Conservation (phyloP, 2,797 vertebrate species). For the Morus bassanus region DNA sequence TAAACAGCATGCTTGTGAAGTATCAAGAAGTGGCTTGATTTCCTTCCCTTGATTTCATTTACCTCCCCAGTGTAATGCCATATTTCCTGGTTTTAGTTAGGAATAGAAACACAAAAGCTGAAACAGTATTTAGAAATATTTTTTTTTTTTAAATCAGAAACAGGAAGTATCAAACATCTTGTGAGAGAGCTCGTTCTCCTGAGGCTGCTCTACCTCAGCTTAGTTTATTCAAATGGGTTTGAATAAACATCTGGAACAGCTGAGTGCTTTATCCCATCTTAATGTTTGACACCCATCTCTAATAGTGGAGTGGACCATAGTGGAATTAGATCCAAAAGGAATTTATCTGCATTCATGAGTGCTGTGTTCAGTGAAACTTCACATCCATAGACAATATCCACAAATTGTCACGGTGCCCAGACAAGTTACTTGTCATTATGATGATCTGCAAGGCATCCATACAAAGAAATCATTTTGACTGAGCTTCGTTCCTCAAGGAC, state of each 20-base stretch:
- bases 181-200: background rate
- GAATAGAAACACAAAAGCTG: background rate
- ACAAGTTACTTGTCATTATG: constrained; percentile 65
- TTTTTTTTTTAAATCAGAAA: background rate
- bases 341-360: constrained; percentile 44
- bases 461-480: constrained; percentile 68
- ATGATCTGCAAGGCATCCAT: constrained; percentile 62
- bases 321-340: constrained; percentile 51
- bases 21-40: background rate
- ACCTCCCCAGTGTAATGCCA: background rate
- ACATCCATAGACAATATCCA: constrained; percentile 62
- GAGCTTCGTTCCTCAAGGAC: constrained; percentile 68
- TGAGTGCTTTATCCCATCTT: background rate
- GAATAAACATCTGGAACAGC: constrained; percentile 32
- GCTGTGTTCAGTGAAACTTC: constrained; percentile 50
- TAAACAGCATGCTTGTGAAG: fast-evolving
- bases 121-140: background rate
- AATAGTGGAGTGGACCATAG: background rate
- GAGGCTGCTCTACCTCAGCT: background rate
- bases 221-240: constrained; percentile 2
- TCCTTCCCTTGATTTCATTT: background rate
- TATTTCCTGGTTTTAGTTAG: background rate
- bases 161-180: background rate
- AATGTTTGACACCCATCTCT: constrained; percentile 3
- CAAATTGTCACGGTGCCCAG: constrained; percentile 72